Percentiles rank a stretch among this genome's conserved stretches.
Evolutionary conservation across 2,113 vertebrate genomes (phyloP).

Genomic region (Fulica atra): DNA sequence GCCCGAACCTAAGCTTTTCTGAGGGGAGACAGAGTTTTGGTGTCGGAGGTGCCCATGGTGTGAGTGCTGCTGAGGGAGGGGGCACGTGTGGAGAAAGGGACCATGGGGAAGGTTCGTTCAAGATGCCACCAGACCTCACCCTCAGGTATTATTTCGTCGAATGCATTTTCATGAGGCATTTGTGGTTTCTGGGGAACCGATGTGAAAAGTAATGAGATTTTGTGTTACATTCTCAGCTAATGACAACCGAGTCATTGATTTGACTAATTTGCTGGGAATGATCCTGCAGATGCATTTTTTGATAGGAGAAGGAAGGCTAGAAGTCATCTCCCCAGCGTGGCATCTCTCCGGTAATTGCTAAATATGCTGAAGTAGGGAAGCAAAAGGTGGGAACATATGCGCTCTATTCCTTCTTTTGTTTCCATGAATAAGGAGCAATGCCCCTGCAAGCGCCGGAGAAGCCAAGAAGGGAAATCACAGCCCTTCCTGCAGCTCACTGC

Average conservation of each 20-base stretch:
- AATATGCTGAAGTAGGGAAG: not conserved
- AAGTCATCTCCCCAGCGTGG: not conserved
- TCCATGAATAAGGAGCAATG: not conserved
- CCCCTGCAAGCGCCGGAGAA: not conserved
- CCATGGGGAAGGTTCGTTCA: fast-evolving
- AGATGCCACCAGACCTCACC: not conserved
- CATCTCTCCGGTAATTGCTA: not conserved
- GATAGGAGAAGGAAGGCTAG: not conserved
- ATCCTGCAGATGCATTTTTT: not conserved
- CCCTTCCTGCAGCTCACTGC: not conserved
- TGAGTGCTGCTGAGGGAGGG: fast-evolving
- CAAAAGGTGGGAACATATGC: not conserved
- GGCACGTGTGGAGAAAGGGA: not conserved
- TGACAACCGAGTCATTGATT: not conserved
- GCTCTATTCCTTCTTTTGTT: not conserved
- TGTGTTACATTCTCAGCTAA: not conserved
- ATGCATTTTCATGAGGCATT: not conserved
- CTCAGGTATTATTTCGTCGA: fast-evolving
- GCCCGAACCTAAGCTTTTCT: not conserved
- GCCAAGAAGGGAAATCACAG: not conserved
- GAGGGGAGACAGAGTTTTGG: fast-evolving
- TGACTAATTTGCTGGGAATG: not conserved
- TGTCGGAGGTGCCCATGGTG: fast-evolving
- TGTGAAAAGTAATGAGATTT: not conserved
- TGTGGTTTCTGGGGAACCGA: not conserved